These are phyloP conservation scores for Montipora capricornis DNA, from an alignment of 64 coral and sea anemone species.

Conservation along the genomic window DNA sequence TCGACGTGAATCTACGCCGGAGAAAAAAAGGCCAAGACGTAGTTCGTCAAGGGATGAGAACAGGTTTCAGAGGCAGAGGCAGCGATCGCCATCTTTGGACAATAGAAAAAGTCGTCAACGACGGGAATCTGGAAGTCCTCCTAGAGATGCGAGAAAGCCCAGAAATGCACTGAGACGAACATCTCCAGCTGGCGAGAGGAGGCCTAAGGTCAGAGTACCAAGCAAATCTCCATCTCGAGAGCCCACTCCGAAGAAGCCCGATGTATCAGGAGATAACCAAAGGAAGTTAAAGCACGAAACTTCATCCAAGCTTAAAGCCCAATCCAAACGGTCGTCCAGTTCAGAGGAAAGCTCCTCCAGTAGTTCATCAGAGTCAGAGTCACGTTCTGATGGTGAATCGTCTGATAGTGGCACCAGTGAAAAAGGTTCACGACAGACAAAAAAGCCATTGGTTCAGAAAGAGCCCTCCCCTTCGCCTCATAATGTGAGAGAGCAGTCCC, in stretches of 20 bases:
- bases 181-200: conserved; percentile 12
- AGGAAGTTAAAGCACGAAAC: not conserved
- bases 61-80: not conserved
- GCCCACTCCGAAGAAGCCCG: not conserved
- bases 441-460: not conserved
- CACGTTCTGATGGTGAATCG: conserved; percentile 12
- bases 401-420: not conserved
- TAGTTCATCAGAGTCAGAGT: conserved; percentile 28
- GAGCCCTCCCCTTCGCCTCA: not conserved
- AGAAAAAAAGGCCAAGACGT: not conserved
- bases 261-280: not conserved
- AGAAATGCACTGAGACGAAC: not conserved
- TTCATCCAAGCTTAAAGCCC: not conserved
- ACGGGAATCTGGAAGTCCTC: not conserved
- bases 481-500: not conserved
- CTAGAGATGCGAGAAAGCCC: not conserved
- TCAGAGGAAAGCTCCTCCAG: conserved; percentile 49
- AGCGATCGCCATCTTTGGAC: not conserved
- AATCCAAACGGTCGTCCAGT: not conserved
- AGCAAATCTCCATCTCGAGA: not conserved
- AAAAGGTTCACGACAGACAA: not conserved
- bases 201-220: not conserved
- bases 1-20: not conserved
- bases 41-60: conserved; percentile 32
- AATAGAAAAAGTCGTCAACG: not conserved